Evolutionary conservation across 2,113 vertebrate genomes (phyloP), one percentile per base, ranked within the genome.

Genomic region (Cottus gobio): DNA sequence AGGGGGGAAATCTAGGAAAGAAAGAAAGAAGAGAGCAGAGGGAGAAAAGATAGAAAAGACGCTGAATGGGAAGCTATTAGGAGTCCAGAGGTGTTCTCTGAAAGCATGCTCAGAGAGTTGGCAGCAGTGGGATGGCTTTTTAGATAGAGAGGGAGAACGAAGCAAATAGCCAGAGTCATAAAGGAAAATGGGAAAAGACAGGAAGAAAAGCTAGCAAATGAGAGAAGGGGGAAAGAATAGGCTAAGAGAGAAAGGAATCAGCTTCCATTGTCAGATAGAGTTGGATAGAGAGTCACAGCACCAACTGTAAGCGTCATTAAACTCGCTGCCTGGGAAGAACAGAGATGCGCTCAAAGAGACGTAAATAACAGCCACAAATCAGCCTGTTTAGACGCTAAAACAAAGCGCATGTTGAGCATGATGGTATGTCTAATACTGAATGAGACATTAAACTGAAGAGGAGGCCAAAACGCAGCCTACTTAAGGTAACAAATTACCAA

Each of bases 401-500:
- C 69, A 85, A 78, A 88, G 52, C 24, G 7, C 1, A 1, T 34
- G 31, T 18, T 80, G 36, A 72, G 85, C 78, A 73, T 63, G 44
- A 77, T 37, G 65, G 62, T 48, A 54, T 46, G 75, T 75, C 79
- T 87, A 31, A 50, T 44, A 62, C n/a, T n/a, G 16, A 84, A 82
- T 73, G 70, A 75, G 73, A 77, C 76, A 79, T 62, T 68, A 69
- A 64, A 82, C 46, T 13, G 15, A 80, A 4, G 74, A 77, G 30
- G 58, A 66, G 69, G 39, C 42, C 54, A 64, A 77, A 77, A 75
- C 74, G 52, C 61, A 79, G 76, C 67, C 68, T 69, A 65, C 60
- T 84, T 90, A 79, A 68, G 65, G 56, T 74, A 75, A 90, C 62
- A 87, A 79, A 86, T 85, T 65, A 70, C 71, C 26, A 0, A 70